Evolutionary conservation across 2,797 vertebrate genomes (phyloP), one percentile per base, ranked within the genome.

Genomic region (Gymnothorax javanicus): DNA sequence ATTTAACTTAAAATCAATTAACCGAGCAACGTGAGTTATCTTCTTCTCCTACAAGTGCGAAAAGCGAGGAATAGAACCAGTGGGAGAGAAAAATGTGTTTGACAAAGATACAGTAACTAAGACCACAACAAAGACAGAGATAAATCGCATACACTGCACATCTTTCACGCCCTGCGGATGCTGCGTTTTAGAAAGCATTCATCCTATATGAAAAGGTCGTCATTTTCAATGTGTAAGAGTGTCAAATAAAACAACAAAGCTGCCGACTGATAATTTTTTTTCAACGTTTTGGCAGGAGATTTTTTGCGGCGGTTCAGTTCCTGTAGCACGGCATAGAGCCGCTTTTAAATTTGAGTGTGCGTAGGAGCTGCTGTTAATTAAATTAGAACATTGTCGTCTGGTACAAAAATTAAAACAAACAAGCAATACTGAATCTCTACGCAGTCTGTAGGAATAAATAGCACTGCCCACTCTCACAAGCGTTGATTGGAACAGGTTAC

Each of bases 311-410:
- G 7, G 23, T 79, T 79, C 50, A 52, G 52, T 9, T 15, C 27
- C 50, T 7, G 17, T 7, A 54, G 75, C 17, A 20, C 73, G 15
- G 33, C 7, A 6, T 20, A 54, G 23, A 7, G 17, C 43, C 33
- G 15, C 33, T 15, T 13, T 52, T 13, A 77, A 2, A 23, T 79
- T 23, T 54, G 50, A 79, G n/a, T 54, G 50, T 79, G 20, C n/a
- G 75, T 79, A 33, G 75, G 75, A 79, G 43, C 75, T 23, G 43
- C 75, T 79, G 7, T 52, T 79, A 79, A 79, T 79, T 79, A 79
- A 79, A 54, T 17, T n/a, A 54, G 50, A 79, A 50, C 13, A 9
- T 7, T 54, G 43, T 23, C 0, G 33, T 2, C 33, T 43, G 33
- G 33, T 2, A 43, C 33, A 43, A 43, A 2, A 43, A 43, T 43